Evolutionary conservation across 2,888 invertebrate genomes (phyloP).

Genomic region (Macaria liturata): DNA sequence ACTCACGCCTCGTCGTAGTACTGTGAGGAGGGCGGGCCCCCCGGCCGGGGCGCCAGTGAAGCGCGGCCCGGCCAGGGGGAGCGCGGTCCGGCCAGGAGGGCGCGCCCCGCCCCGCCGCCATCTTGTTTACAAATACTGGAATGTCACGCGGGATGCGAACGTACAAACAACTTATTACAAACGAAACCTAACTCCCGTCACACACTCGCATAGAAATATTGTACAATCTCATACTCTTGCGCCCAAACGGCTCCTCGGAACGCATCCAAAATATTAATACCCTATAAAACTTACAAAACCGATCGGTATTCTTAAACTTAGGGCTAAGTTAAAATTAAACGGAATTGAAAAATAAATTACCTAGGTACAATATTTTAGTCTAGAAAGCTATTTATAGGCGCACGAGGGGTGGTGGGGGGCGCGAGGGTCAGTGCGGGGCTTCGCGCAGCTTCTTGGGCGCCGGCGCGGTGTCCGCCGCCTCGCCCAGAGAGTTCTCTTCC

Average conservation of each 20-base stretch:
- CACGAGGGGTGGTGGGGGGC: slow-evolving; percentile 69
- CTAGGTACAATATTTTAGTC: slow-evolving; percentile 83
- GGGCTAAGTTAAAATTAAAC: slow-evolving; percentile 82
- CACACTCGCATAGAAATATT: slow-evolving; percentile 66
- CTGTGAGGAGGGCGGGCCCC: too few species aligned
- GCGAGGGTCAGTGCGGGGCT: slow-evolving; percentile 76
- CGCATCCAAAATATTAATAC: slow-evolving; percentile 73
- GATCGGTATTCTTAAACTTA: slow-evolving; percentile 80
- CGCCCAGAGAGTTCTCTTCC: slow-evolving; percentile 81
- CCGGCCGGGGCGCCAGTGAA: too few species aligned
- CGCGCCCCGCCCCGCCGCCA: slow-evolving; percentile 55
- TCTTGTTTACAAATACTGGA: slow-evolving; percentile 76
- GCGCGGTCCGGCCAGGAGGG: too few species aligned
- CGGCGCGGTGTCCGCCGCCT: slow-evolving; percentile 62
- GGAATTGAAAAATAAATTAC: slow-evolving; percentile 85
- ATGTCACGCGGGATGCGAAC: slow-evolving; percentile 80
- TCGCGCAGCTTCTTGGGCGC: slow-evolving; percentile 76
- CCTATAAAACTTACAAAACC: slow-evolving; percentile 84
- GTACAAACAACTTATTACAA: slow-evolving; percentile 69
- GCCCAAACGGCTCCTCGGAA: slow-evolving; percentile 54
- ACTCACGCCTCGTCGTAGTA: slow-evolving; percentile 53
- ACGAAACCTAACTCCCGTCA: slow-evolving; percentile 67
- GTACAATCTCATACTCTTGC: slow-evolving; percentile 69
- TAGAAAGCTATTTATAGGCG: slow-evolving; percentile 81
- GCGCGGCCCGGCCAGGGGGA: too few species aligned